Conservation (phyloP, 2,888 invertebrate species). For the Drosophila setosimentum region DNA sequence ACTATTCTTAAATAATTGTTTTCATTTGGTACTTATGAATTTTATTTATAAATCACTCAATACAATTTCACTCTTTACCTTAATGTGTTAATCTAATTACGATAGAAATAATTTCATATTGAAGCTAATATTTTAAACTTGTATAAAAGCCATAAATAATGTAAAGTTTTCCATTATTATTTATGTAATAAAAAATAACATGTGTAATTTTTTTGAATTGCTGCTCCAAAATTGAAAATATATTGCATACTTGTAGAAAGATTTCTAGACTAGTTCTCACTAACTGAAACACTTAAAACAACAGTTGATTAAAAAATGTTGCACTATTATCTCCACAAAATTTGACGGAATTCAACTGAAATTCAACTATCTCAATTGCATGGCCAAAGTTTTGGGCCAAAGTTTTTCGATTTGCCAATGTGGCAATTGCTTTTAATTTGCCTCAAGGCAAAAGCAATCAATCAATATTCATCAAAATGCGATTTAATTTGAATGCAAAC, state of each 20-base stretch:
- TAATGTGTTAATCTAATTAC: no score
- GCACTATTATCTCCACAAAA: neutral
- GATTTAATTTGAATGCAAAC: conserved; percentile 76
- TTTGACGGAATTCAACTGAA: conserved; percentile 14
- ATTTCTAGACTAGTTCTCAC: neutral
- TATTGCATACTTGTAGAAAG: neutral
- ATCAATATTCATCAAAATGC: conserved; percentile 80
- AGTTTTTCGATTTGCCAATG: conserved; percentile 55
- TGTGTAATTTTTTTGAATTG: neutral
- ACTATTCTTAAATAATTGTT: neutral
- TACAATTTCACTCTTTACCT: neutral
- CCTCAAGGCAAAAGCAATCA: conserved; percentile 67
- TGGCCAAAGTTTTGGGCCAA: conserved; percentile 40
- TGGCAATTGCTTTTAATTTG: conserved; percentile 61
- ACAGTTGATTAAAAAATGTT: conserved; percentile 18
- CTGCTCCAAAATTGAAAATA: neutral
- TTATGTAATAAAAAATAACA: neutral
- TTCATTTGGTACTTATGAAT: neutral
- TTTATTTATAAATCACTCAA: neutral
- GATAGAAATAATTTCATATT: no score
- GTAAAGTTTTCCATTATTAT: neutral
- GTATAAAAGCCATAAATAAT: no score
- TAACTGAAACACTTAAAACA: neutral
- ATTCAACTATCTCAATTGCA: conserved; percentile 42
- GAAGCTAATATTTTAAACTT: no score